Conservation (phyloP, 1,140 invertebrate genomes). For the Cotesia glomerata region DNA sequence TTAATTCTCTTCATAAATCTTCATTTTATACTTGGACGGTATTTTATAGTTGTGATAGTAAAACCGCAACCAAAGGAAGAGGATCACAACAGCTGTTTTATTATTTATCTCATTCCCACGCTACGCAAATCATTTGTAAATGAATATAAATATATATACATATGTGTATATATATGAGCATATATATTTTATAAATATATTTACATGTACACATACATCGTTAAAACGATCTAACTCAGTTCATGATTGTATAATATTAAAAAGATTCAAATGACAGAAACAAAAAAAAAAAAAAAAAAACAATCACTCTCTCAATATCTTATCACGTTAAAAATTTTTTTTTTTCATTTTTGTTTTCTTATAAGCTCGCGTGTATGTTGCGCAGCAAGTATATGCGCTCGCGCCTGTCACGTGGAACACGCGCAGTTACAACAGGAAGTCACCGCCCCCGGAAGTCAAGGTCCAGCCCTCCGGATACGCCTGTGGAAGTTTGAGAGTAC, state of each 20-base stretch:
- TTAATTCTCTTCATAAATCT: background rate
- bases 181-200: no score
- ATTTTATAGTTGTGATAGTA: background rate
- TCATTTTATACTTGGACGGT: background rate
- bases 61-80: background rate
- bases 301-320: background rate
- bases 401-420: constrained; percentile 35
- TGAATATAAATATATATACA: background rate
- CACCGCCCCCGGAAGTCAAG: constrained; percentile 37
- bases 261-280: background rate
- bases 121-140: background rate
- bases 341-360: background rate
- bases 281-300: background rate
- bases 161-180: no score
- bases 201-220: no score
- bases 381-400: constrained; percentile 14
- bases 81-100: constrained; percentile 2
- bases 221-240: no score
- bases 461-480: constrained; percentile 29
- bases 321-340: background rate
- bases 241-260: background rate
- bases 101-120: background rate
- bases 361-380: constrained; percentile 13
- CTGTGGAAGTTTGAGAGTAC: background rate
- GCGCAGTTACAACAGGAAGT: constrained; percentile 30